Evolutionary conservation across 2,888 invertebrate species (phyloP), one percentile per base, ranked within the genome.

Genomic region (Beris morrisii): DNA sequence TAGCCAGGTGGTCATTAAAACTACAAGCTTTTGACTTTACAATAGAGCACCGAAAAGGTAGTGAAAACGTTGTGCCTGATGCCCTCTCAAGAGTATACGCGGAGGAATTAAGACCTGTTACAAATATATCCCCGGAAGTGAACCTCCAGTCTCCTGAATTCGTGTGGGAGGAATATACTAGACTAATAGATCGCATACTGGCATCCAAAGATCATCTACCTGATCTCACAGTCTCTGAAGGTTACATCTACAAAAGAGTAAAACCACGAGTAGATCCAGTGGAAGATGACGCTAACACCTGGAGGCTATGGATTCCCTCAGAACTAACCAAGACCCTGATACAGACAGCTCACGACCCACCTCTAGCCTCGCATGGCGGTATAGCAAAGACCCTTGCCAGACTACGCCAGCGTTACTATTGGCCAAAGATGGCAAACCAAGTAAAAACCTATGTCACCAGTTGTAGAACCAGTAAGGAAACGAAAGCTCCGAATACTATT

Each of bases 1-100:
- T 58, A 9, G 46, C 58, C 3, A 5, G 48, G 46, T 58, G 58
- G 58, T 45, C 58, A 4, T 30, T 58, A 13, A 58, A 58, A 28
- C 48, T 46, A 2, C 58, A 58, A 30, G 58, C 31, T 3, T 46
- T 46, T 30, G 28, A 3, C 1, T 46, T 58, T n/a, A 46, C 1
- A 4, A 58, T 58, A 5, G 9, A 13, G 5, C 44, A 44, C 7
- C 57, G 57, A 32, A 32, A 32, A 7, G 32, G 32, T 4, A 5
- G 5, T 4, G 5, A 32, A 32, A 32, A 32, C 32, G 32, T 32
- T 5, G 32, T 32, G 4, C 32, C 7, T 32, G 32, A 32, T 7
- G 32, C 32, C 32, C 32, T 32, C 4, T 32, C 32, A 5, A 4
- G 32, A 4, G 7, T 32, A 7, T 32, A 32, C 7, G 32, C 32